A percentile compares a stretch with the other conserved stretches of the same genome.
These are phyloP conservation scores for Cecidostiba fungosa DNA, from an alignment of 2,888 invertebrate genomes.

Conservation along the genomic window DNA sequence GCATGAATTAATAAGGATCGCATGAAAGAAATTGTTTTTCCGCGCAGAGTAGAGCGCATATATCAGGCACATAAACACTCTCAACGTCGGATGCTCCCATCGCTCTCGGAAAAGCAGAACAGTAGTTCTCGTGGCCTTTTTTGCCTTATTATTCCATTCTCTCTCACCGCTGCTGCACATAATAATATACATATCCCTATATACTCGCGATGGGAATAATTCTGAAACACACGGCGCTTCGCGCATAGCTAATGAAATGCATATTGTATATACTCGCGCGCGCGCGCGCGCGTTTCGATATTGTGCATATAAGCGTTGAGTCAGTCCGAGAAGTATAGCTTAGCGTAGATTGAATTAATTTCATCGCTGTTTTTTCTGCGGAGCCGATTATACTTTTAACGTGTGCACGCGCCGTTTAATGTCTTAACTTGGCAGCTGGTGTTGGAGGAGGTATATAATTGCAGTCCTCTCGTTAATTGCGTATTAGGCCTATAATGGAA, in stretches of 20 bases:
- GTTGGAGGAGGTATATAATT: not conserved
- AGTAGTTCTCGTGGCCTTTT: not conserved
- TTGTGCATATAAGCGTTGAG: not conserved
- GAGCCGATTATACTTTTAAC: not conserved
- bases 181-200: not conserved
- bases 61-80: slow-evolving; percentile 13
- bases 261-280: not conserved
- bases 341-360: not conserved
- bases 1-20: not conserved
- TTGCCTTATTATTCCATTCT: slow-evolving; percentile 18
- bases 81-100: not conserved
- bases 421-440: not conserved
- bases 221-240: too few species aligned
- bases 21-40: not conserved
- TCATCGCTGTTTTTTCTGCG: not conserved
- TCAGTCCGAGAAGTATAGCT: not conserved
- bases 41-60: not conserved
- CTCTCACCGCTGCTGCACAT: not conserved
- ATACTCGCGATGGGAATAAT: too few species aligned
- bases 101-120: not conserved
- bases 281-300: not conserved
- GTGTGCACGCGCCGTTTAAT: slow-evolving; percentile 15
- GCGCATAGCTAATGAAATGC: not conserved
- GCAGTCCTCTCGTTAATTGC: slow-evolving; percentile 8
- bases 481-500: not conserved